Evolutionary conservation across 2,113 vertebrate species (phyloP), one percentile per base, ranked within the genome.

Genomic region (Corythaeola cristata): DNA sequence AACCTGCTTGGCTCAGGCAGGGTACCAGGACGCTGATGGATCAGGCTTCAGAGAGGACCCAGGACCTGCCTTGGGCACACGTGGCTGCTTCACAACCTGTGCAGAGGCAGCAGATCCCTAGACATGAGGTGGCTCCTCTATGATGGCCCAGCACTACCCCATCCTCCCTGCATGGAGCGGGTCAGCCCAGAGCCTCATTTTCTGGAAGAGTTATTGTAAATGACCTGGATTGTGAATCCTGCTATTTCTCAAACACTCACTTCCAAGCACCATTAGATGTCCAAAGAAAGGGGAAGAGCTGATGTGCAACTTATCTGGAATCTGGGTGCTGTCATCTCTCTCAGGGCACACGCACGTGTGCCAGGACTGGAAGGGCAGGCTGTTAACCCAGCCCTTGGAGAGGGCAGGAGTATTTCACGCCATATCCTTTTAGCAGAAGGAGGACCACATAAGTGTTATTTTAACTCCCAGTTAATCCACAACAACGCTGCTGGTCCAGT

Each of bases 391-490:
- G 45, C 44, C 91, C 73, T 45, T 3, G 14, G 81, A 73, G 84
- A 44, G 8, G 4, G 0, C 0, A 33, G 58, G 44, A 86, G 9
- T 5, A 23, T 45, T 84, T 89, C 77, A 44, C 33, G 35, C 39
- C 37, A 4, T 19, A 53, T 26, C 55, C 91, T 88, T n/a, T 60
- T 39, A 93, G 59, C 67, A 62, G 79, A 78, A 78, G 5, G 4
- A 39, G 24, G 39, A 64, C 64, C 37, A 1, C 88, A 58, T 75
- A 82, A 95, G 82, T 53, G 56, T 71, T 33, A 44, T 63, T 53
- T 66, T 56, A 94, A 71, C 62, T 91, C 82, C 5, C 41, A 52
- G 85, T 58, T 96, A 97, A 77, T 91, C 93, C 91, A 21, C 85
- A 72, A 0, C 64, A 62, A 10, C 1, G 1, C 85, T 71, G 67